phyloP scores from a whole-genome alignment of 2,797 vertebrate genomes.

The Sternotherus odoratus region DNA sequence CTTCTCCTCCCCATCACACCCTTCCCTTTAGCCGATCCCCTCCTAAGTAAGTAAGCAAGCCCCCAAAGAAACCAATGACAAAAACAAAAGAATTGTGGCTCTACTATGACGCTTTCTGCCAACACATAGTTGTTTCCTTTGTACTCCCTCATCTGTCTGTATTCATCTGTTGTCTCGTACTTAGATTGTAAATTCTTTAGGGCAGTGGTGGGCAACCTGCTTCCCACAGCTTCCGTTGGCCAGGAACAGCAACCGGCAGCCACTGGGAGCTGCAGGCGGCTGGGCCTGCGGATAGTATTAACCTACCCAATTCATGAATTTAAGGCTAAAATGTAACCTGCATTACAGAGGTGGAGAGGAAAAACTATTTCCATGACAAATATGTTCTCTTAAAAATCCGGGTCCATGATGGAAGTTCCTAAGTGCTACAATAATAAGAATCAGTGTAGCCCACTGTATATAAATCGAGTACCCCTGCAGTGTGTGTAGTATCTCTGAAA shows the following conservation, averaged over 20 bases:
- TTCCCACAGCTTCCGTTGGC: too few species aligned
- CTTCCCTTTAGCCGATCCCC: background rate
- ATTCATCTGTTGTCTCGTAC: background rate
- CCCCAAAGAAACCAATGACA: background rate
- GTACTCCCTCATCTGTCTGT: background rate
- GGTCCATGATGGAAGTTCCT: background rate
- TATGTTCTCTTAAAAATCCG: background rate
- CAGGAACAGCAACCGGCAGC: too few species aligned
- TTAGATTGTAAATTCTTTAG: background rate
- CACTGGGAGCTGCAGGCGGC: too few species aligned
- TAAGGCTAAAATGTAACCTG: background rate
- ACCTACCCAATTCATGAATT: fast-evolving
- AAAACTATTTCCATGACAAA: background rate
- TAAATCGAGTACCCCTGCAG: background rate
- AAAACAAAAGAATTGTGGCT: background rate
- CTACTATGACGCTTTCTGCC: background rate
- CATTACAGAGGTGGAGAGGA: background rate
- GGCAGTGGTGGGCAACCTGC: too few species aligned
- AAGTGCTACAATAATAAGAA: background rate
- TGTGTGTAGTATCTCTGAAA: background rate
- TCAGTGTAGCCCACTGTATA: fast-evolving
- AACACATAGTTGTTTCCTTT: background rate
- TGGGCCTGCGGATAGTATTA: too few species aligned
- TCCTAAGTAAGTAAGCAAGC: background rate
- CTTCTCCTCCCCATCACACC: background rate